Conservation (phyloP, 2,797 vertebrate species). For the Cetoscarus ocellatus region DNA sequence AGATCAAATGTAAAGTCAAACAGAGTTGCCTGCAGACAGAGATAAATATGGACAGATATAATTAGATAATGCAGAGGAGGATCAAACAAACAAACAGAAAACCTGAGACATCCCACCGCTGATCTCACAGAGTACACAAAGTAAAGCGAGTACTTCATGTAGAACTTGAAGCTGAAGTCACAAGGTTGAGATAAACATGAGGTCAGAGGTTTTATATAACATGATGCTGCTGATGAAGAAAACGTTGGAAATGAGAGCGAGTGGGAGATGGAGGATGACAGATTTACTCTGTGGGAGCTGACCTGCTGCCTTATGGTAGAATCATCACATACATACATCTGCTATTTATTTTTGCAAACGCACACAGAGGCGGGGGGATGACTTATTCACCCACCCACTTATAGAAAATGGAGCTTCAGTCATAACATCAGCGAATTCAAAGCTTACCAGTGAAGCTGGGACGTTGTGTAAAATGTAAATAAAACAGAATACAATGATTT, state of each 20-base stretch:
- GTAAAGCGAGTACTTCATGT: not conserved
- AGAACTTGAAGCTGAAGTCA: not conserved
- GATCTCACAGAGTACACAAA: not conserved
- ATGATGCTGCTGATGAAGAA: not conserved
- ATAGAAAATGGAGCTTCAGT: not conserved
- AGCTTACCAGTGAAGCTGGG: not conserved
- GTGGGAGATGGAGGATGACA: slow-evolving; percentile 4
- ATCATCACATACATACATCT: not conserved
- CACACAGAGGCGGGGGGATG: not conserved
- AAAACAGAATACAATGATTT: too few relatives aligned
- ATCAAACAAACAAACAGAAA: not conserved
- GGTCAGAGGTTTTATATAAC: slow-evolving; percentile 10
- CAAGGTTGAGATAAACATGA: not conserved
- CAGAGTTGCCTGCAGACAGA: not conserved
- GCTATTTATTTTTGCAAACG: slow-evolving; percentile 8
- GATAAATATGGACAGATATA: slow-evolving; percentile 3
- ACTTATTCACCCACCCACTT: slow-evolving; percentile 2
- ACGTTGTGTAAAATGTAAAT: too few relatives aligned
- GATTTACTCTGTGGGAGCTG: slow-evolving; percentile 23
- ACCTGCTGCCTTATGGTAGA: slow-evolving; percentile 30
- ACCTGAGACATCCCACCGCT: not conserved
- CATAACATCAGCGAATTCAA: not conserved
- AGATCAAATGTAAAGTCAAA: too few relatives aligned
- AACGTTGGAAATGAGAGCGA: not conserved
- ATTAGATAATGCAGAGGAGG: slow-evolving; percentile 28